Percentiles rank a stretch among this genome's conserved stretches.
Conservation (phyloP, 2,797 vertebrate species). For the Acrossocheilus fasciatus region DNA sequence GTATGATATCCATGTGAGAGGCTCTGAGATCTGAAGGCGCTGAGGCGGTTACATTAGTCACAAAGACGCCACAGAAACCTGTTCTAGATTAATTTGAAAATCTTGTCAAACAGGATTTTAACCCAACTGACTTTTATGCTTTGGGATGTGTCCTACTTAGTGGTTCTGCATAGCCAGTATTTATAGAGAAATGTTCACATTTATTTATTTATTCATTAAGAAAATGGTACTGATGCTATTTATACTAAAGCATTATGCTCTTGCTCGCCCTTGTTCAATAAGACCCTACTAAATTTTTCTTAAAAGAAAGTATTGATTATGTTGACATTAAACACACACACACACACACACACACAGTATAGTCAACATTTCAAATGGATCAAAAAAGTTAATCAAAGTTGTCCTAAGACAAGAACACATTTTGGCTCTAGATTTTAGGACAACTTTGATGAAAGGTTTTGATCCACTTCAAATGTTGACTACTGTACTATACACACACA, state of each 20-base stretch:
- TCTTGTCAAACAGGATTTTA: constrained; percentile 34
- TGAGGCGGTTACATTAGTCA: background rate
- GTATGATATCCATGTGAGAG: background rate
- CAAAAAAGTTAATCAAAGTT: too few species aligned
- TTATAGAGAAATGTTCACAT: background rate
- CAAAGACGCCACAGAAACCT: constrained; percentile 5
- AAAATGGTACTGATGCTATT: background rate
- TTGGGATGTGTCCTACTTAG: background rate
- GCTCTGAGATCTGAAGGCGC: background rate
- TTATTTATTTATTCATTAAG: background rate
- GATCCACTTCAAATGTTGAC: too few species aligned
- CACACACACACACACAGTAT: too few species aligned
- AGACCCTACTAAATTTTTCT: too few species aligned
- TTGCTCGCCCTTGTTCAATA: background rate
- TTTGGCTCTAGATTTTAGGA: too few species aligned
- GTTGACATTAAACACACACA: too few species aligned
- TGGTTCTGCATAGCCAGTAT: background rate
- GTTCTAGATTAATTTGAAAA: background rate
- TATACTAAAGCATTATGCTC: background rate
- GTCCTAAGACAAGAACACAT: too few species aligned
- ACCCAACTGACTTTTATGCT: background rate
- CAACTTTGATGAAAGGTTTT: too few species aligned
- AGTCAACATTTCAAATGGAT: too few species aligned
- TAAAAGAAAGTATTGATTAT: too few species aligned
- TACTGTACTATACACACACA: too few species aligned